Base-by-base conservation (phyloP, 2,888 invertebrate species). In the Chromoteleia sp. region DNA sequence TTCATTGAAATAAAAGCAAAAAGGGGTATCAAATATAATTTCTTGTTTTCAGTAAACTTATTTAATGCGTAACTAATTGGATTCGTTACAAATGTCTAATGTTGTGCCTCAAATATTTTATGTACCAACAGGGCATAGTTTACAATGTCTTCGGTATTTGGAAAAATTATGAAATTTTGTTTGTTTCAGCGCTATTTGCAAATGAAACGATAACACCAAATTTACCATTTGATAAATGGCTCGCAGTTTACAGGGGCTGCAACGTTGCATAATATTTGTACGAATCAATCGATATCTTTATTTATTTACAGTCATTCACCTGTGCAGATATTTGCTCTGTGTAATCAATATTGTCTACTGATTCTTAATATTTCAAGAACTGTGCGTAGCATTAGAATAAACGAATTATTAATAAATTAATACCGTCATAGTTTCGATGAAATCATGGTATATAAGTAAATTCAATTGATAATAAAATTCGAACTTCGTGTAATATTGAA, bases 271-370 rank as follows among this genome's bases (percentile, higher is more conserved):
- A 67, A 52, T 41, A 67, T 67, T 67, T 67, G 67, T 52, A 52
- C 52, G 52, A 50, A 67, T 67, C 25, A 67, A 52, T 67, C 67
- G 29, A 67, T 67, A 67, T 33, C 8, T n/a, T 1, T 67, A 67
- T 67, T 67, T 67, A 67, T 67, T 67, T 67, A 52, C 50, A 50
- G 39, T 52, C 29, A 50, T 65, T 65, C 48, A 65, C 36, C 50
- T 65, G 17, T 29, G 19, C 21, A 14, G 21, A 15, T 52, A 29
- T 67, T 67, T 67, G 39, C 17, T 25, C 21, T 14, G 8, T 17
- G 12, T 17, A 36, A 39, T 65, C 65, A 65, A 36, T 17, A 52
- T 67, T 17, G 52, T 39, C 21, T 12, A 6, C 12, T 50, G 50
- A 50, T 36, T 14, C 41, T 45, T 61, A n/a, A 14, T 1, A 25